These are phyloP conservation scores for Eupsittula cactorum DNA, from an alignment of 2,113 vertebrate genomes.

Conservation along the genomic window DNA sequence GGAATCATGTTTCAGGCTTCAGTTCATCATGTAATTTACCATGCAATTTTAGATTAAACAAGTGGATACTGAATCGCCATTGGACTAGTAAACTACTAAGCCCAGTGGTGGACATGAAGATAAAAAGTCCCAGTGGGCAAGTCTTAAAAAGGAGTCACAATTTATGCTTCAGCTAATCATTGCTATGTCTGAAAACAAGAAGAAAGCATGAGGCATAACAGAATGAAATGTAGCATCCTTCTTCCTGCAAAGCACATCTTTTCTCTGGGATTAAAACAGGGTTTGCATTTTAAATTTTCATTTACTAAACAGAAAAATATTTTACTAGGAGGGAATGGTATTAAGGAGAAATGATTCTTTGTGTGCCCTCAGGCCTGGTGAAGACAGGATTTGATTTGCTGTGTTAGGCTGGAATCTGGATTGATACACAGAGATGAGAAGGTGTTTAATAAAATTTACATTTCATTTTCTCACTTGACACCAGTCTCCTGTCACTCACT, in stretches of 20 bases:
- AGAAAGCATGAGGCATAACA: constrained; percentile 6
- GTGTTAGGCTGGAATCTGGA: constrained; percentile 86
- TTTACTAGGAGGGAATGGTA: constrained; percentile 82
- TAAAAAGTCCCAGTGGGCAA: constrained; percentile 49
- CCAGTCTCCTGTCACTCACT: constrained; percentile 84
- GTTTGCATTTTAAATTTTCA: constrained; percentile 85
- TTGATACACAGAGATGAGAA: constrained; percentile 86
- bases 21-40: constrained; percentile 4
- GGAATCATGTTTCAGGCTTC: not conserved
- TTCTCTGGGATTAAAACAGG: constrained; percentile 77
- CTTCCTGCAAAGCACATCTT: constrained; percentile 55
- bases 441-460: constrained; percentile 91
- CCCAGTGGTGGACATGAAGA: constrained; percentile 49
- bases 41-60: constrained; percentile 44
- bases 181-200: constrained; percentile 39
- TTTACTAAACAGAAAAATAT: constrained; percentile 86
- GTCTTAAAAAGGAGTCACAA: constrained; percentile 44
- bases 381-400: constrained; percentile 88
- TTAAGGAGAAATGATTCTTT: constrained; percentile 83
- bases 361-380: constrained; percentile 77
- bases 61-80: constrained; percentile 40
- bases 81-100: constrained; percentile 17
- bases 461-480: constrained; percentile 89
- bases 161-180: constrained; percentile 54
- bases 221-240: not conserved